Evolutionary conservation across 1,140 invertebrate genomes (phyloP), one percentile per base, ranked within the genome.

Genomic region (Nomia melanderi): DNA sequence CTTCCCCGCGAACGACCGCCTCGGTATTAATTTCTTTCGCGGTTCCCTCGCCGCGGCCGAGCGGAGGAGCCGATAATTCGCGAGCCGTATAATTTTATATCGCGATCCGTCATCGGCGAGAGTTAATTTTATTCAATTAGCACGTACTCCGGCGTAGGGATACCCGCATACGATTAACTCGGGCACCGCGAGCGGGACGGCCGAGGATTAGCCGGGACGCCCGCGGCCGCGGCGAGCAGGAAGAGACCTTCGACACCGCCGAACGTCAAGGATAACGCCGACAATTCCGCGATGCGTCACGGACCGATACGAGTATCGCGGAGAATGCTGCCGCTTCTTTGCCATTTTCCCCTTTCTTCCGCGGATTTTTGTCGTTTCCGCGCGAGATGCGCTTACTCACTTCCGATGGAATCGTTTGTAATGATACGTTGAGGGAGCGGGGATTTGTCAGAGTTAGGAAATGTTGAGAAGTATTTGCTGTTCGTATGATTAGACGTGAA

Each of bases 331-430:
- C n/a, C 9, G 29, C 56, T 23, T 77, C 69, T 64, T 60, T 54
- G 4, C 27, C n/a, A 17, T 20, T 64, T 73, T 73, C 62, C 47
- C 57, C 31, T 54, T 39, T 65, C 60, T 27, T 41, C 59, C 9
- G 41, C 62, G 64, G 66, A 81, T 81, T 81, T 79, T 73, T 72
- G 17, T 9, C 29, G 44, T 23, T 29, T n/a, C n/a, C n/a, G n/a
- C n/a, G n/a, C n/a, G n/a, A n/a, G n/a, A n/a, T n/a, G n/a, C n/a
- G n/a, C n/a, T n/a, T n/a, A n/a, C n/a, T n/a, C n/a, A n/a, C n/a
- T n/a, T n/a, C n/a, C n/a, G n/a, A n/a, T n/a, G n/a, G n/a, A n/a
- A n/a, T n/a, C n/a, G n/a, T n/a, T n/a, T n/a, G n/a, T n/a, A n/a
- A n/a, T n/a, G n/a, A n/a, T n/a, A n/a, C n/a, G n/a, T n/a, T n/a